These are phyloP conservation scores for Nasonovia ribisnigri DNA, from an alignment of 2,888 invertebrate genomes.

Conservation along the genomic window DNA sequence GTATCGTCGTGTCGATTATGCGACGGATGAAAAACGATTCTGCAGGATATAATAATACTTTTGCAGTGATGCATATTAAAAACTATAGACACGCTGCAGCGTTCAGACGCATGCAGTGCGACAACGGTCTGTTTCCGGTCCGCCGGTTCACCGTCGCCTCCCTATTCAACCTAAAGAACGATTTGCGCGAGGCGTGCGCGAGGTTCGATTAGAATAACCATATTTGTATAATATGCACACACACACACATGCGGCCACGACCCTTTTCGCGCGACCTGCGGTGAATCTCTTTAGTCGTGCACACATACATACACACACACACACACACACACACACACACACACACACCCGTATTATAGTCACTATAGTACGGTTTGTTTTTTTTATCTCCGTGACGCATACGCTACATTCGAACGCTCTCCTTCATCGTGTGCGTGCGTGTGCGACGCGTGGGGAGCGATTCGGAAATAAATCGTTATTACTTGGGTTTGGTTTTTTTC, in stretches of 20 bases:
- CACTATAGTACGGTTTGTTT: not conserved
- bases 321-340: not conserved
- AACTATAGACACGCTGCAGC: not conserved
- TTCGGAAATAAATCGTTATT: constrained; percentile 48
- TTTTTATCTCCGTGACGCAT: constrained; percentile 64
- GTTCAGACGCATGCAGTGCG: not conserved
- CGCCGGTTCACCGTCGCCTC: not conserved
- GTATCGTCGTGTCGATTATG: not conserved
- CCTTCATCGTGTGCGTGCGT: constrained; percentile 9
- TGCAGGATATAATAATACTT: not conserved
- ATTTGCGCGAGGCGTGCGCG: constrained; percentile 58
- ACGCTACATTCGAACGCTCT: constrained; percentile 24
- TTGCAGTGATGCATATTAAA: not conserved
- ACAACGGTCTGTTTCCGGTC: constrained; percentile 51
- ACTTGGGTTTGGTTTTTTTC: not conserved
- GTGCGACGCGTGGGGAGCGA: constrained; percentile 21
- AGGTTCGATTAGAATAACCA: constrained; percentile 61
- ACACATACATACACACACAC: not conserved
- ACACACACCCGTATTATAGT: not conserved
- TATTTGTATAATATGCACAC: constrained; percentile 45
- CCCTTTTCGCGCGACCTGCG: constrained; percentile 41
- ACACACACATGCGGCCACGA: not conserved
- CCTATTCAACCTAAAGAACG: not conserved
- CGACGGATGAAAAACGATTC: not conserved
- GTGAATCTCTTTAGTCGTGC: constrained; percentile 52